phyloP scores from a whole-genome alignment of 2,797 vertebrate species.

The Catamblyrhynchus diadema region DNA sequence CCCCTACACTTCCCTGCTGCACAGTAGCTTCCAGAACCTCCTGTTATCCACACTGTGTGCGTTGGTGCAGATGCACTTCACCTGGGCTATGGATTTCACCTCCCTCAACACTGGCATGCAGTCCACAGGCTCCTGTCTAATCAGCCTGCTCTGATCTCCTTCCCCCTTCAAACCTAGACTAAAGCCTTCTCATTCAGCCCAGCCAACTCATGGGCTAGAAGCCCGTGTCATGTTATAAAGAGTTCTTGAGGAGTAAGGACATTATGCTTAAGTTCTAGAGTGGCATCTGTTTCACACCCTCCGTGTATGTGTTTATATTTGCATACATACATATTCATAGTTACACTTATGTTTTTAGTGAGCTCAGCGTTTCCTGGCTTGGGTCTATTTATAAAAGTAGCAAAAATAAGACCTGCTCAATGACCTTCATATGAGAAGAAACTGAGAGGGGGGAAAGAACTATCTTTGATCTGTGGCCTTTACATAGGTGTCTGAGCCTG shows the following conservation, averaged over 20 bases:
- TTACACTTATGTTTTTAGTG: not conserved
- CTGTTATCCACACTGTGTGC: not conserved
- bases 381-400: constrained; percentile 20
- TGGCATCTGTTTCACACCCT: not conserved
- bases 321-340: not conserved
- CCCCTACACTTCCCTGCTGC: not conserved
- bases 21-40: not conserved
- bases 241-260: not conserved
- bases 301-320: not conserved
- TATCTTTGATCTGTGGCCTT: constrained; percentile 12
- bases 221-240: not conserved
- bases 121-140: not conserved
- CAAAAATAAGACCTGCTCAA: constrained; percentile 1
- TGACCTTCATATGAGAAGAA: not conserved
- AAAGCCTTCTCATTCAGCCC: not conserved
- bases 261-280: not conserved
- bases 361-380: not conserved
- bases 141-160: not conserved
- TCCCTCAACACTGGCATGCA: not conserved
- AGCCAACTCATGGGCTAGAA: not conserved
- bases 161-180: not conserved
- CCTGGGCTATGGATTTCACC: not conserved
- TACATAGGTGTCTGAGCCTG: not conserved
- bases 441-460: not conserved
- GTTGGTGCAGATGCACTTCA: not conserved